Conservation (phyloP, 2,888 invertebrate genomes). For the Silvanus unidentatus region DNA sequence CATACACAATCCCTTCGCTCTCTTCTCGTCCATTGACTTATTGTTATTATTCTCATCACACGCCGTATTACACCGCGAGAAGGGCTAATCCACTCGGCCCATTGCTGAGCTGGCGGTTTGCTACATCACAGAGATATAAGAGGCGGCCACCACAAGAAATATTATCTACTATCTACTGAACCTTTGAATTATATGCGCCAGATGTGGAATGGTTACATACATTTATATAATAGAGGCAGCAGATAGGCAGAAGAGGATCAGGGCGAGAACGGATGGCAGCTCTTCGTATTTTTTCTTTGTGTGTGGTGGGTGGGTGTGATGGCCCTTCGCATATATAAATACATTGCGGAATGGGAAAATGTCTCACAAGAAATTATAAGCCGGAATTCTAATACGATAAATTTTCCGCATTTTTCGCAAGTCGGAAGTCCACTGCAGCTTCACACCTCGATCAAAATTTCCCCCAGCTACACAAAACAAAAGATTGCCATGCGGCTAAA, state of each 20-base stretch:
- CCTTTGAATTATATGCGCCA: slow-evolving; percentile 43
- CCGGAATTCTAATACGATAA: too few relatives aligned
- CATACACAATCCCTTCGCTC: slow-evolving; percentile 12
- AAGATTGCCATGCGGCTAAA: too few relatives aligned
- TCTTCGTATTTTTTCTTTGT: slow-evolving; percentile 4
- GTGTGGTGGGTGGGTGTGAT: neutral
- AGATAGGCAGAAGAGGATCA: slow-evolving; percentile 1
- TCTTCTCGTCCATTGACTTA: slow-evolving; percentile 39
- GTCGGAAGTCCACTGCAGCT: too few relatives aligned
- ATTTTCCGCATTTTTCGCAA: too few relatives aligned
- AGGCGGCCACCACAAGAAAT: slow-evolving; percentile 40
- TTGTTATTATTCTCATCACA: slow-evolving; percentile 47
- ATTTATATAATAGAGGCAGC: too few relatives aligned
- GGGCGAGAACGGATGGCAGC: slow-evolving; percentile 7
- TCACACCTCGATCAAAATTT: too few relatives aligned
- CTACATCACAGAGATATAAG: slow-evolving; percentile 38
- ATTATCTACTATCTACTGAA: slow-evolving; percentile 40
- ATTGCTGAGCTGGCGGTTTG: slow-evolving; percentile 44
- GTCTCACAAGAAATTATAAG: too few relatives aligned
- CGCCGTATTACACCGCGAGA: slow-evolving; percentile 43
- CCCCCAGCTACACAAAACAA: too few relatives aligned
- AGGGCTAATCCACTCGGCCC: slow-evolving; percentile 37
- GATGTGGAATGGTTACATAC: slow-evolving; percentile 32
- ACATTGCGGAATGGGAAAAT: too few relatives aligned
- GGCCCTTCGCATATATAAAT: neutral